phyloP scores from a whole-genome alignment of 2,888 invertebrate species.

The Drosophila nr. perissopoda region DNA sequence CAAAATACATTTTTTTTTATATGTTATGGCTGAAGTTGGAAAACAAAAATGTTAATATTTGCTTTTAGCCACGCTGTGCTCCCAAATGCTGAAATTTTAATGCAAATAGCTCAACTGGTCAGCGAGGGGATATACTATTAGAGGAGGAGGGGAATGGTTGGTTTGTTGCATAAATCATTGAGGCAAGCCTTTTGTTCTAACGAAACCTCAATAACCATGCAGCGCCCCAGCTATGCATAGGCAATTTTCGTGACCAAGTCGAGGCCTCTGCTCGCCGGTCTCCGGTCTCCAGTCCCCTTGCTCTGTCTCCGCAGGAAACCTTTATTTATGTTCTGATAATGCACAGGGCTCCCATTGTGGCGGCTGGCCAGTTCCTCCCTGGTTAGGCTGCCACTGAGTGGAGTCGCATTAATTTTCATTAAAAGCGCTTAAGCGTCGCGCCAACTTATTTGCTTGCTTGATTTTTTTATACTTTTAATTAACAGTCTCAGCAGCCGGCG shows the following conservation, averaged over 20 bases:
- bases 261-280: slow-evolving; percentile 20
- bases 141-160: slow-evolving; percentile 5
- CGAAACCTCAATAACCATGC: slow-evolving; percentile 50
- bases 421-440: slow-evolving; percentile 73
- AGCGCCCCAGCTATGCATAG: slow-evolving; percentile 37
- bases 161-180: slow-evolving; percentile 70
- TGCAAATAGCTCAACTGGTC: slow-evolving; percentile 67
- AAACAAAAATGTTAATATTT: slow-evolving; percentile 34
- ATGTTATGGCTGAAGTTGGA: slow-evolving; percentile 27
- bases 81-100: slow-evolving; percentile 65
- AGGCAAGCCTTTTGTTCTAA: slow-evolving; percentile 63
- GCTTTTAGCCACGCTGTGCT: slow-evolving; percentile 23
- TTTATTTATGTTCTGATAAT: slow-evolving; percentile 69
- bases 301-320: slow-evolving; percentile 49
- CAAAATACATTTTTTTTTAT: slow-evolving; percentile 9
- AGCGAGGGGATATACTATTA: slow-evolving; percentile 11
- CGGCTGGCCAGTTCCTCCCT: slow-evolving; percentile 16
- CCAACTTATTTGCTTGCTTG: slow-evolving; percentile 67
- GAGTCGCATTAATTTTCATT: slow-evolving; percentile 75
- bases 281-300: background rate
- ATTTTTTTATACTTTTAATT: slow-evolving; percentile 63
- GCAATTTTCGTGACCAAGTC: slow-evolving; percentile 55
- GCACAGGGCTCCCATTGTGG: slow-evolving; percentile 41
- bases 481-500: slow-evolving; percentile 59
- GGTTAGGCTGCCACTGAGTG: slow-evolving; percentile 16